These are phyloP conservation scores for Anguilla megastoma DNA, from an alignment of 2,797 vertebrate species.

Conservation along the genomic window DNA sequence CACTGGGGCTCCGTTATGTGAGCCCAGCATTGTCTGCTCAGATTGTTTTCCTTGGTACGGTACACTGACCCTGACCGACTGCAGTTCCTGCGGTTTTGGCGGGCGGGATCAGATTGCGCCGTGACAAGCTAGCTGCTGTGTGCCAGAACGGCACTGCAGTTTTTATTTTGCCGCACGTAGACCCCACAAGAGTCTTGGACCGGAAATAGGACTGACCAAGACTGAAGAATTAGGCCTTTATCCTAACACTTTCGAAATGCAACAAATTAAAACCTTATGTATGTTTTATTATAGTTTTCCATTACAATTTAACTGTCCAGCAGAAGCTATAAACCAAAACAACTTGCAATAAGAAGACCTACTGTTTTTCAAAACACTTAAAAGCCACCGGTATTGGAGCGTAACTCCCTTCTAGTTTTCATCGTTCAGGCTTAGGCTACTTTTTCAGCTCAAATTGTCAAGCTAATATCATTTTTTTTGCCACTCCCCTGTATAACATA, in stretches of 20 bases:
- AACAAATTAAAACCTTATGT: background rate
- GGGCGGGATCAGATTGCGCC: constrained; percentile 49
- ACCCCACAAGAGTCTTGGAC: background rate
- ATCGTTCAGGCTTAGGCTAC: background rate
- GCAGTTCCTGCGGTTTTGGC: constrained; percentile 41
- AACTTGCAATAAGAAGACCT: background rate
- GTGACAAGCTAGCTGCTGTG: constrained; percentile 5
- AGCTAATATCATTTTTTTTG: too few species aligned
- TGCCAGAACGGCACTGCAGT: constrained; percentile 16
- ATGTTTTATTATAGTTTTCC: background rate
- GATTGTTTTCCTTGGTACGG: constrained; percentile 53
- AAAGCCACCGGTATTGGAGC: background rate
- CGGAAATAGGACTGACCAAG: background rate
- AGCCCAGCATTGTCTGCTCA: constrained; percentile 38
- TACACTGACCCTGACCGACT: constrained; percentile 46
- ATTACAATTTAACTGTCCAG: background rate
- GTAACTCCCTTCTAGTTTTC: background rate
- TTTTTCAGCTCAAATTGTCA: background rate
- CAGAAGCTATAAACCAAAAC: background rate
- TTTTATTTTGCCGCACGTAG: constrained; percentile 23
- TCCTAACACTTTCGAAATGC: background rate
- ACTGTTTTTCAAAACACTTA: background rate
- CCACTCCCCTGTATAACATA: too few species aligned
- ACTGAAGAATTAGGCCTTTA: background rate
- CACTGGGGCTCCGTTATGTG: constrained; percentile 26